A percentile compares a stretch with the other conserved stretches of the same genome.
Conservation (phyloP, 2,888 invertebrate genomes). For the Clostera curtula region DNA sequence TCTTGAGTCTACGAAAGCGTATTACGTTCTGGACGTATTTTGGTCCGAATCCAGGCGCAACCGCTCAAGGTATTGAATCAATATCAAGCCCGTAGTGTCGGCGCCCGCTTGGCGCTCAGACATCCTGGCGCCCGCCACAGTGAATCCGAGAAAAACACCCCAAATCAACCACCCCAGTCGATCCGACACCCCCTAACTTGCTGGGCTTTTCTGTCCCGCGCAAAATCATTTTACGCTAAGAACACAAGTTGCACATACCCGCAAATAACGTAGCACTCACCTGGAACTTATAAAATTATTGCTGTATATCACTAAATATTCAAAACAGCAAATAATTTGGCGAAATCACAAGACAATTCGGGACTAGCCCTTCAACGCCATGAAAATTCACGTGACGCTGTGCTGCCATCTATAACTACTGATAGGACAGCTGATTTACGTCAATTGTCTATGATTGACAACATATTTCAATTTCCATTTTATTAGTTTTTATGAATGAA, state of each 20-base stretch:
- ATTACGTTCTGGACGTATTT: conserved; percentile 35
- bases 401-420: conserved; percentile 74
- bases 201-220: conserved; percentile 62
- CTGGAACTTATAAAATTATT: conserved; percentile 59
- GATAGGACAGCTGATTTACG: conserved; percentile 73
- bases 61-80: conserved; percentile 43
- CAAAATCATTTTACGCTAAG: conserved; percentile 34
- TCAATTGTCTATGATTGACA: conserved; percentile 64
- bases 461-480: conserved; percentile 3
- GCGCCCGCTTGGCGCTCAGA: conserved; percentile 54
- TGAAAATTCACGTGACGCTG: conserved; percentile 79
- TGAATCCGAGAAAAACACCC: conserved; percentile 47
- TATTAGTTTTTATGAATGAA: too few species aligned
- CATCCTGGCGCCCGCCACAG: conserved; percentile 55
- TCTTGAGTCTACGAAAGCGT: conserved; percentile 27
- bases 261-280: conserved; percentile 46
- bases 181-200: conserved; percentile 53
- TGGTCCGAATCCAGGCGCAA: conserved; percentile 25
- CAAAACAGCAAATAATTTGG: conserved; percentile 68
- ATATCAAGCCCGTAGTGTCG: conserved; percentile 42
- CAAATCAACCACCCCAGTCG: conserved; percentile 54
- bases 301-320: conserved; percentile 65
- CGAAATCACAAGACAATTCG: conserved; percentile 75
- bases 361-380: conserved; percentile 74
- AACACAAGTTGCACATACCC: conserved; percentile 19